Evolutionary conservation across 2,113 vertebrate genomes (phyloP).

Genomic region (Pollachius pollachius): DNA sequence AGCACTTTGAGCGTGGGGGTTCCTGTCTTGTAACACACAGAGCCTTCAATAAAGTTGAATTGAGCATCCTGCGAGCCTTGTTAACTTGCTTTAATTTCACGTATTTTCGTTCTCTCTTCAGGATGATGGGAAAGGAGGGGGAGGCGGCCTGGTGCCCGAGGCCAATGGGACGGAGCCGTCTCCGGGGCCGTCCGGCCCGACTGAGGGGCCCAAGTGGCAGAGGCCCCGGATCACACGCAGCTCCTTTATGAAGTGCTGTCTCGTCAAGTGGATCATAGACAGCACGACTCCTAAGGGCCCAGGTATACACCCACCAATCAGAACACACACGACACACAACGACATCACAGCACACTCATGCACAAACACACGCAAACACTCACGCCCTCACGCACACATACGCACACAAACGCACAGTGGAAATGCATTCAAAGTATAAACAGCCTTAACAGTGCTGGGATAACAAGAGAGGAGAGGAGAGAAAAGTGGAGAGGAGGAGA

Average conservation of each 20-base stretch:
- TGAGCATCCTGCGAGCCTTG: no score
- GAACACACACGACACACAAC: background rate
- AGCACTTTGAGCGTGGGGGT: no score
- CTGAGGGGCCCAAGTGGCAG: conserved; percentile 80
- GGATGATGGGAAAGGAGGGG: conserved; percentile 73
- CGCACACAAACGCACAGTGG: no score
- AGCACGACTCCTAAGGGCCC: conserved; percentile 78
- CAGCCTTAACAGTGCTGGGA: background rate
- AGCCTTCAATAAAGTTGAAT: no score
- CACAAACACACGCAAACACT: no score
- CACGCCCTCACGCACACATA: no score
- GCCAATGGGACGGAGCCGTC: conserved; percentile 64
- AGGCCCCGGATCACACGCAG: conserved; percentile 74
- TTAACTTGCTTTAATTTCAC: background rate
- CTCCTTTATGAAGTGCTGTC: conserved; percentile 85
- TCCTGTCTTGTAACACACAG: background rate
- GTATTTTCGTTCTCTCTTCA: conserved; percentile 38
- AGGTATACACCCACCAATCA: conserved; percentile 62
- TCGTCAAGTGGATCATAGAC: conserved; percentile 87
- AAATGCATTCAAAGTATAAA: conserved; percentile 4
- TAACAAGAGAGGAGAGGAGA: no score
- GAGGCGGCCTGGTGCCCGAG: conserved; percentile 77
- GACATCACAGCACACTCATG: no score
- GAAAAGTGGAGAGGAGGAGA: no score
- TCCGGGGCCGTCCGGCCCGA: conserved; percentile 49